phyloP scores from a whole-genome alignment of 2,113 vertebrate species.

The Erpornis zantholeuca region DNA sequence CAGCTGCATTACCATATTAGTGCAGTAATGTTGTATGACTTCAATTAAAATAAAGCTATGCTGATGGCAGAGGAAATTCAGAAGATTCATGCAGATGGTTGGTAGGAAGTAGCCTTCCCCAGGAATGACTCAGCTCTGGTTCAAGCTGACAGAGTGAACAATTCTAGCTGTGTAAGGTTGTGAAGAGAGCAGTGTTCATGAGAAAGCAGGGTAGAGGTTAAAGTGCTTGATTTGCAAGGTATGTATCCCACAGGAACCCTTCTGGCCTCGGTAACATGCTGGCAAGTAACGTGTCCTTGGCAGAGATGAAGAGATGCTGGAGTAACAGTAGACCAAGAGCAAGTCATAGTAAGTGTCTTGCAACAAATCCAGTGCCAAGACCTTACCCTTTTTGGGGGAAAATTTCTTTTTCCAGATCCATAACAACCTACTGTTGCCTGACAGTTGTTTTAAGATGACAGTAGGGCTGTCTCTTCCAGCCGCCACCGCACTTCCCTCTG shows the following conservation, averaged over 20 bases:
- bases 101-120: not conserved
- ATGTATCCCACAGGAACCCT: not conserved
- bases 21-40: not conserved
- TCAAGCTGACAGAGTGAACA: not conserved
- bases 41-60: not conserved
- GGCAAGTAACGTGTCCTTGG: not conserved
- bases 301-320: not conserved
- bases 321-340: not conserved
- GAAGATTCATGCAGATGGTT: not conserved
- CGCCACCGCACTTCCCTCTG: accelerated
- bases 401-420: not conserved
- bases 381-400: not conserved
- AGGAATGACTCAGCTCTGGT: not conserved
- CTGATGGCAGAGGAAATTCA: not conserved
- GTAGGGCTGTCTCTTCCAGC: not conserved
- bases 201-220: not conserved
- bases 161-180: not conserved
- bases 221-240: not conserved
- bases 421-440: not conserved
- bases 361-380: not conserved
- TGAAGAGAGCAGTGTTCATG: not conserved
- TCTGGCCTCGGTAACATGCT: not conserved
- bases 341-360: not conserved
- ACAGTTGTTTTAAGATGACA: not conserved
- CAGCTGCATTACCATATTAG: not conserved